Conservation (phyloP, 2,113 vertebrate species). For the Puffinus mauretanicus region DNA sequence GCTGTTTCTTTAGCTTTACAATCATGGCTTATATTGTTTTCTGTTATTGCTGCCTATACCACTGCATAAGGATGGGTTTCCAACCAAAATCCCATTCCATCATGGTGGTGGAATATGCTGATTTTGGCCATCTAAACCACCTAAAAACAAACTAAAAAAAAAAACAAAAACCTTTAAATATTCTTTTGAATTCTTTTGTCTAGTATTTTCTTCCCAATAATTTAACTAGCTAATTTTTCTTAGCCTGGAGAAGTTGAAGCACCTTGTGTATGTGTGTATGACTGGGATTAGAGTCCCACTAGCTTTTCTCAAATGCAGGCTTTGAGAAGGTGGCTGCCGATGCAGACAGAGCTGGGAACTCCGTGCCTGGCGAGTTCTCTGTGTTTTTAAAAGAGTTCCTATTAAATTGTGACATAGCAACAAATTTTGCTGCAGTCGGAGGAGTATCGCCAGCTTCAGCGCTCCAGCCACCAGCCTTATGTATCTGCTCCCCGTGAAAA, state of each 20-base stretch:
- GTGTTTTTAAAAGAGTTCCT: not conserved
- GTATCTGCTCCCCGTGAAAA: not conserved
- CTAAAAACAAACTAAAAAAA: not conserved
- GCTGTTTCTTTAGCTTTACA: not conserved
- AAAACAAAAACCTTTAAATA: not conserved
- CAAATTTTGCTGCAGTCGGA: not conserved
- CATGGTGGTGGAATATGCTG: not conserved
- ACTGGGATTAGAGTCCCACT: not conserved
- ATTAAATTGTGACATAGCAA: not conserved
- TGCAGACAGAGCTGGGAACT: not conserved
- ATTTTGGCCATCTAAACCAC: not conserved
- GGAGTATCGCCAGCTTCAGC: rapidly evolving
- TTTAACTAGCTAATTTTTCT: not conserved
- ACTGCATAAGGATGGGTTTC: not conserved
- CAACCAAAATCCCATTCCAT: not conserved
- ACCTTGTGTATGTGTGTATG: not conserved
- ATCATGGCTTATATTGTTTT: not conserved
- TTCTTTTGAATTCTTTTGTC: not conserved
- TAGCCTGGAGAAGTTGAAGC: not conserved
- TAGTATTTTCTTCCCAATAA: not conserved
- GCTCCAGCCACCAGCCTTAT: not conserved
- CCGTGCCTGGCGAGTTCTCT: not conserved
- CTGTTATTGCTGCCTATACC: not conserved
- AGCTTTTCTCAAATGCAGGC: not conserved
- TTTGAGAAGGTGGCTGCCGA: not conserved